Percentiles rank a stretch among this genome's conserved stretches.
phyloP scores from a whole-genome alignment of 1,140 invertebrate species.

The Phenacoccus solenopsis region DNA sequence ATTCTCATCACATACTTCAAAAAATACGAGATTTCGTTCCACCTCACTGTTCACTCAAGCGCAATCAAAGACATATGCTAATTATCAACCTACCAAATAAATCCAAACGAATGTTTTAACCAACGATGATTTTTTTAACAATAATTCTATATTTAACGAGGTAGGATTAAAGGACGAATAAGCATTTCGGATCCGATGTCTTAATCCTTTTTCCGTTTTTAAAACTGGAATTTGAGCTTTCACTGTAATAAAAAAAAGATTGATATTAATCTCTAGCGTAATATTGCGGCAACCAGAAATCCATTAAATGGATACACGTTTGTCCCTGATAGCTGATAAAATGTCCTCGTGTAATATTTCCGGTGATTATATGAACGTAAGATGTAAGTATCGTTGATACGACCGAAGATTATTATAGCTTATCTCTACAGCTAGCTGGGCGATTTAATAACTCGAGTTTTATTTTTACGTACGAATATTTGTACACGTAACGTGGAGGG shows the following conservation, averaged over 20 bases:
- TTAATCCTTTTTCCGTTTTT: background rate
- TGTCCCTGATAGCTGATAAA: background rate
- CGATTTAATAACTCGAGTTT: no score
- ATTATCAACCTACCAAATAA: constrained; percentile 5
- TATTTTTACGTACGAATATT: no score
- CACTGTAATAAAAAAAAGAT: background rate
- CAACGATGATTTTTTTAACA: background rate
- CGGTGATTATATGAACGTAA: background rate
- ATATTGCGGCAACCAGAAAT: background rate
- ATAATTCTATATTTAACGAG: background rate
- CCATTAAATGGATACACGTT: background rate
- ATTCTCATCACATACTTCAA: no score
- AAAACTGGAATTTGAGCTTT: constrained; percentile 9
- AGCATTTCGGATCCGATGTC: background rate
- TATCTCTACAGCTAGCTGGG: background rate
- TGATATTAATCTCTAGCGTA: no score
- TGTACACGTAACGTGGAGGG: no score
- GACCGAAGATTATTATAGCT: background rate
- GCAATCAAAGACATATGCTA: no score
- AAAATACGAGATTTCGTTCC: no score
- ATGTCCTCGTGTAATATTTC: background rate
- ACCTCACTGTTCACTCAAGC: no score
- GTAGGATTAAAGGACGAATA: background rate
- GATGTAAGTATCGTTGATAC: background rate
- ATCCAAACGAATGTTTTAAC: background rate